Percentiles rank a stretch among this genome's conserved stretches.
phyloP scores from a whole-genome alignment of 1,140 invertebrate species.

The Papilio aristodemus region DNA sequence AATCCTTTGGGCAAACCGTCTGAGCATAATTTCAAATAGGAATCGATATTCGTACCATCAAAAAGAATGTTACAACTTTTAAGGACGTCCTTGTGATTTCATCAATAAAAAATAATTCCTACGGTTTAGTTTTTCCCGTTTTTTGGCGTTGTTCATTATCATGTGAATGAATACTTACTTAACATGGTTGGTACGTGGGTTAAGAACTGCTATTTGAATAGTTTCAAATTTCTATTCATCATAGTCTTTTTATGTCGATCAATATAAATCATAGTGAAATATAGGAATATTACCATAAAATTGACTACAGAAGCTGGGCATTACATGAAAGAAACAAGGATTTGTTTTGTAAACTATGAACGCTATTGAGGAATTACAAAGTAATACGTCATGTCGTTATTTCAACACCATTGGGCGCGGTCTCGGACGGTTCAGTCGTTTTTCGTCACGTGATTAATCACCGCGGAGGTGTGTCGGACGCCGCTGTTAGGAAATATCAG shows the following conservation, averaged over 20 bases:
- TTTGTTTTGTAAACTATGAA: neutral
- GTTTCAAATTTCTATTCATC: too few species aligned
- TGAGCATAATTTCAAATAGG: constrained; percentile 26
- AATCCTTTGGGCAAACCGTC: constrained; percentile 32
- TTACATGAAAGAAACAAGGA: too few species aligned
- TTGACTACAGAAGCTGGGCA: too few species aligned
- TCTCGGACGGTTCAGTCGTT: neutral
- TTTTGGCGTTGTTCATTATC: neutral
- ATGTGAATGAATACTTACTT: neutral
- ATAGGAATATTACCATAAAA: too few species aligned
- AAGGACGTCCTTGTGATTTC: neutral
- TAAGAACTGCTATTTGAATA: too few species aligned
- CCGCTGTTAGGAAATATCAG: constrained; percentile 43
- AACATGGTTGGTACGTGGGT: too few species aligned
- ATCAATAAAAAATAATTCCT: neutral
- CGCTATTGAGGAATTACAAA: neutral
- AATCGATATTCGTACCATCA: constrained; percentile 22
- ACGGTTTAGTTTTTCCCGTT: too few species aligned
- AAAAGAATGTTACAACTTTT: neutral
- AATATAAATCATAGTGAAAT: too few species aligned
- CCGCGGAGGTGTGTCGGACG: neutral
- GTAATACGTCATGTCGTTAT: constrained; percentile 4
- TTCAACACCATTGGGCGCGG: neutral
- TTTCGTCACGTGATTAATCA: constrained; percentile 19
- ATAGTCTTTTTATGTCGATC: too few species aligned